Conservation (phyloP, 2,797 vertebrate species). For the Gymnoscopelus microlampas region DNA sequence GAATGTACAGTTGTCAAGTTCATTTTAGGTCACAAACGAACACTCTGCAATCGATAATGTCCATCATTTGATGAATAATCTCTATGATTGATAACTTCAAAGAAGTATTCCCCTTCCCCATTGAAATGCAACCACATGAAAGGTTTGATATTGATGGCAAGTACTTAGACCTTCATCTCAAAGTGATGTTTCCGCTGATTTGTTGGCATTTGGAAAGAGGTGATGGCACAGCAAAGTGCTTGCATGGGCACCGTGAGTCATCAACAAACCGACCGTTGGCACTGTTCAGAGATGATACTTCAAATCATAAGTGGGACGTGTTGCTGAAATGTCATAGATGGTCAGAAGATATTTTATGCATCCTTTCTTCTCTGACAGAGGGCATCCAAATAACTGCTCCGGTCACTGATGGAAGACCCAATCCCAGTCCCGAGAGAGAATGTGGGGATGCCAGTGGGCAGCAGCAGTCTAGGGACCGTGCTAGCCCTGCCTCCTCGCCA, state of each 20-base stretch:
- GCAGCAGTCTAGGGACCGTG: slow-evolving; percentile 75
- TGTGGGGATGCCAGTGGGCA: slow-evolving; percentile 74
- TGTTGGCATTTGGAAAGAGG: neutral
- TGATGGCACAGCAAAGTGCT: neutral
- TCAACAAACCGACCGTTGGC: neutral
- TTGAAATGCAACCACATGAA: neutral
- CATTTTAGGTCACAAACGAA: slow-evolving; percentile 24
- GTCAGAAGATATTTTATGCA: neutral
- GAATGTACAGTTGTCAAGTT: slow-evolving; percentile 21
- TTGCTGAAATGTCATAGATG: slow-evolving; percentile 1
- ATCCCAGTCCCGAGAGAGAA: slow-evolving; percentile 64
- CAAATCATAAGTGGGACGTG: neutral
- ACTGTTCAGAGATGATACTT: neutral
- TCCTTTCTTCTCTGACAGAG: slow-evolving; percentile 44
- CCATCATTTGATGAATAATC: slow-evolving; percentile 5
- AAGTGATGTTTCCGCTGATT: neutral
- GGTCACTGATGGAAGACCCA: slow-evolving; percentile 60
- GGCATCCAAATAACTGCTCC: slow-evolving; percentile 43
- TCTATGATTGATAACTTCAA: neutral
- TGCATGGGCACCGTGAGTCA: neutral
- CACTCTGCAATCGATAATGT: slow-evolving; percentile 26
- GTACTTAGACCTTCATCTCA: neutral
- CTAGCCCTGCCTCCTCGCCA: slow-evolving; percentile 72
- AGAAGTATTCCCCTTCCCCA: neutral
- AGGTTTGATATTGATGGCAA: neutral